Conservation (phyloP, 2,888 invertebrate genomes). For the Troides helena region DNA sequence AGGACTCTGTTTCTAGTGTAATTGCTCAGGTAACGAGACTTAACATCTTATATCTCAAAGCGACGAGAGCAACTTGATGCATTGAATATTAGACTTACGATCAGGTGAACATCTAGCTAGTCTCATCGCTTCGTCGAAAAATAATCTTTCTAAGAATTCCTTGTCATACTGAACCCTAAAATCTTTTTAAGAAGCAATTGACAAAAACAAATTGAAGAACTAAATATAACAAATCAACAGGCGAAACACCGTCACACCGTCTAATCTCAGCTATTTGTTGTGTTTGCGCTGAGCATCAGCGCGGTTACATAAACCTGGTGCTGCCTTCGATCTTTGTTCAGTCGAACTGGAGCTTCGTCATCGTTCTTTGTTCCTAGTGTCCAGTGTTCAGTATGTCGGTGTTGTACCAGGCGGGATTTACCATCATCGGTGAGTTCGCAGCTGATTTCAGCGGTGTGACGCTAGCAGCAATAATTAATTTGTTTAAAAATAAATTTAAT, state of each 20-base stretch:
- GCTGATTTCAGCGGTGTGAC: too few species aligned
- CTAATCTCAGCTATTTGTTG: conserved; percentile 5
- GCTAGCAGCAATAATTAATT: not conserved
- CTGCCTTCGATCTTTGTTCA: not conserved
- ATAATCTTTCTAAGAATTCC: not conserved
- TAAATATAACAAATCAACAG: not conserved
- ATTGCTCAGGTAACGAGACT: too few species aligned
- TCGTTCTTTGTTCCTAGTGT: not conserved
- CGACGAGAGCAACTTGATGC: too few species aligned
- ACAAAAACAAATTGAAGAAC: not conserved
- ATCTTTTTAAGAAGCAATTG: not conserved
- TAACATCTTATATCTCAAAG: too few species aligned
- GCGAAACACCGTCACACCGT: not conserved
- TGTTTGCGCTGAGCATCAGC: not conserved
- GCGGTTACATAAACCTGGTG: conserved; percentile 1
- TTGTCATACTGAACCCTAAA: not conserved
- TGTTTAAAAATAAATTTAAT: not conserved
- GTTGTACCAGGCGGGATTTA: conserved; percentile 14
- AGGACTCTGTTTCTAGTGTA: too few species aligned
- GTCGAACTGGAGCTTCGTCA: not conserved
- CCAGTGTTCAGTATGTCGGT: conserved; percentile 14
- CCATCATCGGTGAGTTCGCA: conserved; percentile 14
- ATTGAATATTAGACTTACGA: too few species aligned
- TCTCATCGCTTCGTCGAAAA: not conserved
- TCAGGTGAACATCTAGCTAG: too few species aligned